Evolutionary conservation across 2,797 vertebrate species (phyloP).

Genomic region (Enteromius mattozi): DNA sequence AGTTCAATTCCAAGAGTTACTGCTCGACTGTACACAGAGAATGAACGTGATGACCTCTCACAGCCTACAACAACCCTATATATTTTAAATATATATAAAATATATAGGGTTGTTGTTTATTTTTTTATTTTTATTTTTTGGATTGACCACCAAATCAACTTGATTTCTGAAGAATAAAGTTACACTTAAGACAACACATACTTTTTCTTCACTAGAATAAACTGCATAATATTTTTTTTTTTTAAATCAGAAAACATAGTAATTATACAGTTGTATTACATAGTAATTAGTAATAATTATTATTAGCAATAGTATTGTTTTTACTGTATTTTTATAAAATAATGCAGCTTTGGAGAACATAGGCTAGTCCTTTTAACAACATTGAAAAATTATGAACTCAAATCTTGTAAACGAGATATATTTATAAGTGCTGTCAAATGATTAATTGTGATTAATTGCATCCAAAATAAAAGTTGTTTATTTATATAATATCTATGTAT

Average conservation of each 20-base stretch:
- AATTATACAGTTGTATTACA: too few relatives aligned
- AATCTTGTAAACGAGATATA: too few relatives aligned
- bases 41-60: background rate
- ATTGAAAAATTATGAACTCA: too few relatives aligned
- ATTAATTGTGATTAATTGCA: too few relatives aligned
- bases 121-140: too few relatives aligned
- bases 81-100: too few relatives aligned
- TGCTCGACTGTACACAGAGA: background rate
- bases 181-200: background rate
- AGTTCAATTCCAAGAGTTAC: constrained; percentile 32
- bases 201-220: background rate
- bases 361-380: too few relatives aligned
- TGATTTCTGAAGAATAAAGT: background rate
- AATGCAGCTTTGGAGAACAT: background rate
- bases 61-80: background rate
- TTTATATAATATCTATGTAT: too few relatives aligned
- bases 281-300: background rate
- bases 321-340: background rate
- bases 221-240: background rate
- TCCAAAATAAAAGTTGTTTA: too few relatives aligned
- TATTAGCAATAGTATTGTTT: background rate
- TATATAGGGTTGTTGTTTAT: too few relatives aligned
- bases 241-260: background rate
- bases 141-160: background rate
- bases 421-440: too few relatives aligned